Conservation (phyloP, 2,888 invertebrate species). For the Aphelenchoides bicaudatus region DNA sequence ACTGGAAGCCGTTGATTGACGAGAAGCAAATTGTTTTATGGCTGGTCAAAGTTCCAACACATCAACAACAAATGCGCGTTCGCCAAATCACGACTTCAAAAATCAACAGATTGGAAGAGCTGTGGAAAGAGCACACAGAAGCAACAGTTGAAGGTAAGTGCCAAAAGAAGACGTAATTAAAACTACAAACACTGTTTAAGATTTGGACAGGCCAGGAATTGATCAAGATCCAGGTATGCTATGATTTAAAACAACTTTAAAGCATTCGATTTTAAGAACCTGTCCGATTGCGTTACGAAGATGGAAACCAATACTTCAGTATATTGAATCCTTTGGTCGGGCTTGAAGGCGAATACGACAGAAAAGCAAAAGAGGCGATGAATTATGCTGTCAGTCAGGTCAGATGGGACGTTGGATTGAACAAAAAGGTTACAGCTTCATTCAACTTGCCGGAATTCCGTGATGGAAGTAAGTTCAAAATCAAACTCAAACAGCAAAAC, state of each 20-base stretch:
- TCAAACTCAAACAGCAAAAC: not conserved
- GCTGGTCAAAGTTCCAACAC: slow-evolving; percentile 94
- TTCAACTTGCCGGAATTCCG: slow-evolving; percentile 95
- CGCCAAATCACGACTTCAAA: slow-evolving; percentile 94
- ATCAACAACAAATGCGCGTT: slow-evolving; percentile 89
- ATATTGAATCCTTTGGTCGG: slow-evolving; percentile 94
- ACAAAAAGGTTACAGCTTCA: slow-evolving; percentile 94
- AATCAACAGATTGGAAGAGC: slow-evolving; percentile 92
- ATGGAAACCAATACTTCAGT: slow-evolving; percentile 97
- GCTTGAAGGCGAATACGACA: slow-evolving; percentile 96
- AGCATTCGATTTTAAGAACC: slow-evolving; percentile 96
- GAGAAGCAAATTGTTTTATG: slow-evolving; percentile 93
- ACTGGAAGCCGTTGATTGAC: slow-evolving; percentile 69
- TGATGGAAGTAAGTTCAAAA: slow-evolving; percentile 67
- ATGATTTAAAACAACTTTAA: slow-evolving; percentile 95
- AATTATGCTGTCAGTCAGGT: slow-evolving; percentile 97
- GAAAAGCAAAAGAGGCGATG: slow-evolving; percentile 78
- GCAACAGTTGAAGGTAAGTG: not conserved
- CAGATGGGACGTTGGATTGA: slow-evolving; percentile 95
- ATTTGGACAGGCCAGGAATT: slow-evolving; percentile 93
- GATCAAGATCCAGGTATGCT: slow-evolving; percentile 98
- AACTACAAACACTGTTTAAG: slow-evolving; percentile 92
- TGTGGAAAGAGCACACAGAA: slow-evolving; percentile 74
- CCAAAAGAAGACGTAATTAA: slow-evolving; percentile 84
- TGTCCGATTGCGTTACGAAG: slow-evolving; percentile 78